A percentile compares a stretch with the other conserved stretches of the same genome.
phyloP scores from a whole-genome alignment of 1,140 invertebrate genomes.

The Protaetia brevitarsis region DNA sequence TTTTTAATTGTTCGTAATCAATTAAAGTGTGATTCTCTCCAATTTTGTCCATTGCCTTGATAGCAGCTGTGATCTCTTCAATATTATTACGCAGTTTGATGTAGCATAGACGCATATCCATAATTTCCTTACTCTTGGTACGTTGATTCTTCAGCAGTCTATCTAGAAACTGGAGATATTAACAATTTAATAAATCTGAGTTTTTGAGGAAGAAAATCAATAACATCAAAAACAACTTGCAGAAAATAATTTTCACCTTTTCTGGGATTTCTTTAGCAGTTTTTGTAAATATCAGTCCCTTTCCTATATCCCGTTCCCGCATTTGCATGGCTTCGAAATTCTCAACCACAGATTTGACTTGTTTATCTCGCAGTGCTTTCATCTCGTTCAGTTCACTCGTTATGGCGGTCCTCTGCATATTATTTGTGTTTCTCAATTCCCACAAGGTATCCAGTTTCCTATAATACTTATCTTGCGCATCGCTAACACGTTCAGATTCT shows the following conservation, averaged over 20 bases:
- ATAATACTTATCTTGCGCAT: slow-evolving; percentile 33
- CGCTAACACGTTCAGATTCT: slow-evolving; percentile 35
- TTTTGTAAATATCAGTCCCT: slow-evolving; percentile 40
- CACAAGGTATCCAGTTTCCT: slow-evolving; percentile 36
- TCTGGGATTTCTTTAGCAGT: slow-evolving; percentile 41
- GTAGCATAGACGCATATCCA: slow-evolving; percentile 33
- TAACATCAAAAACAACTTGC: background rate
- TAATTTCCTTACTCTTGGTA: slow-evolving; percentile 30
- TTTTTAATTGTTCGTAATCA: slow-evolving; percentile 43
- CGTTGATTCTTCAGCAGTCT: slow-evolving; percentile 31
- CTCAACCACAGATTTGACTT: slow-evolving; percentile 22
- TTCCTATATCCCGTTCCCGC: slow-evolving; percentile 35
- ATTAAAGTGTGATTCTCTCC: slow-evolving; percentile 38
- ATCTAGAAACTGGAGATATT: slow-evolving; percentile 29
- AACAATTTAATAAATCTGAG: too few species aligned
- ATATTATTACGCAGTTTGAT: slow-evolving; percentile 32
- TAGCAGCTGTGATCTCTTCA: slow-evolving; percentile 29
- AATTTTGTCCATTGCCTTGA: slow-evolving; percentile 34
- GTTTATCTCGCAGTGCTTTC: slow-evolving; percentile 29
- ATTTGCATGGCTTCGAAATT: slow-evolving; percentile 31
- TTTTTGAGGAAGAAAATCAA: background rate
- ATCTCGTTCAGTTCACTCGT: slow-evolving; percentile 31
- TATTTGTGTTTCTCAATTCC: slow-evolving; percentile 28
- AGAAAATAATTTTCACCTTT: slow-evolving; percentile 27
- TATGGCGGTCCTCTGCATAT: slow-evolving; percentile 24